Percentiles rank a stretch among this genome's conserved stretches.
These are phyloP conservation scores for Papilio machaon DNA, from an alignment of 1,140 invertebrate species.

Conservation along the genomic window DNA sequence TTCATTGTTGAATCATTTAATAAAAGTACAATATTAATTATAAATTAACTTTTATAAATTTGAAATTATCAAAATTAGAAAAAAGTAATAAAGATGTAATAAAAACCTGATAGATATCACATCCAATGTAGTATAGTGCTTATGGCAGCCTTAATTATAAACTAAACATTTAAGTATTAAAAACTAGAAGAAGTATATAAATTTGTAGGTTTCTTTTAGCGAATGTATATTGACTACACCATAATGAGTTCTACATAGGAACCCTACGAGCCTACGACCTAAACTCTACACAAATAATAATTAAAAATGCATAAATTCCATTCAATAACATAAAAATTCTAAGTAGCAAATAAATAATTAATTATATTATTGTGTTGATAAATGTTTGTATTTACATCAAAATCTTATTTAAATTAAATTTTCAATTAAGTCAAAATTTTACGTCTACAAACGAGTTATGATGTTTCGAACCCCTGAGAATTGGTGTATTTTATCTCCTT, in stretches of 20 bases:
- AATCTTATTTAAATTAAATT: not conserved
- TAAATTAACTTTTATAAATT: not conserved
- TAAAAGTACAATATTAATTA: not conserved
- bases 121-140: not conserved
- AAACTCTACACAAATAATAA: constrained; percentile 4
- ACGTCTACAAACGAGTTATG: too few relatives aligned
- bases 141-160: not conserved
- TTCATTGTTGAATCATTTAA: not conserved
- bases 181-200: not conserved
- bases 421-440: not conserved
- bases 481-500: too few relatives aligned
- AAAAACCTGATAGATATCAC: not conserved
- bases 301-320: not conserved
- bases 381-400: not conserved
- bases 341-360: not conserved
- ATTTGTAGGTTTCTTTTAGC: not conserved
- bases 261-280: not conserved
- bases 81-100: not conserved
- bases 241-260: not conserved
- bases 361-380: not conserved
- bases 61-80: not conserved
- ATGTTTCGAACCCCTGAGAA: too few relatives aligned
- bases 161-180: not conserved
- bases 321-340: not conserved
- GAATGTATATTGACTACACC: not conserved